Base-by-base conservation (phyloP, 2,797 vertebrate species). In the Acanthiza pusilla region DNA sequence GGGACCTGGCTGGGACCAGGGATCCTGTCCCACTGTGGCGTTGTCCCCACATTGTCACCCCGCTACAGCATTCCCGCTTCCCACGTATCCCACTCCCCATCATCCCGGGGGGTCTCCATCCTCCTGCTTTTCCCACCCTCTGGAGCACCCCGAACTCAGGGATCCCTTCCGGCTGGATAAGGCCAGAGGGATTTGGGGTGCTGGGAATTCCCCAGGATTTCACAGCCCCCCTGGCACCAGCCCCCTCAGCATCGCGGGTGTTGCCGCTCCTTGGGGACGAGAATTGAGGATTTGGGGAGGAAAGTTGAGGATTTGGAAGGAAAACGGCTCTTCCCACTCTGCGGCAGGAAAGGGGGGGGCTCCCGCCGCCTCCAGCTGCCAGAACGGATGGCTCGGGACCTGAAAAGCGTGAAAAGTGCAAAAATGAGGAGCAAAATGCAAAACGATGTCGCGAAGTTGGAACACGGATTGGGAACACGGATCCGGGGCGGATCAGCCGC, bases 361-460 rank as follows among this genome's bases (percentile, higher is more conserved):
- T 42, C 55, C 71, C 1, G 0, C 62, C n/a, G 1, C 20, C 84
- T 71, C 11, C 87, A 16, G 50, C 80, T 73, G 81, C 68, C 5
- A 11, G 27, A 2, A 1, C 45, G 90, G 84, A 90, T 4, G 89
- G 71, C 32, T 92, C 89, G 17, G 50, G 51, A 70, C 68, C 77
- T 66, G 93, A 92, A 88, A 91, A n/a, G 51, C 87, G 61, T 80
- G 76, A 96, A 78, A 20, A 6, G 60, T 1, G 83, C 21, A 4
- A 74, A 48, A n/a, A 4, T 2, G 76, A 26, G 19, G 76, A 95
- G 88, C 75, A 61, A 85, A 94, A 96, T 87, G 92, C 88, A 12
- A 54, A 90, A 50, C 1, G 63, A 14, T 89, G 91, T 57, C 34
- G 6, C 63, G 3, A 48, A 79, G 71, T 2, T 23, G 54, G 54